A percentile compares a stretch with the other conserved stretches of the same genome.
Evolutionary conservation across 2,888 invertebrate genomes (phyloP).

Genomic region (Netelia melanura): DNA sequence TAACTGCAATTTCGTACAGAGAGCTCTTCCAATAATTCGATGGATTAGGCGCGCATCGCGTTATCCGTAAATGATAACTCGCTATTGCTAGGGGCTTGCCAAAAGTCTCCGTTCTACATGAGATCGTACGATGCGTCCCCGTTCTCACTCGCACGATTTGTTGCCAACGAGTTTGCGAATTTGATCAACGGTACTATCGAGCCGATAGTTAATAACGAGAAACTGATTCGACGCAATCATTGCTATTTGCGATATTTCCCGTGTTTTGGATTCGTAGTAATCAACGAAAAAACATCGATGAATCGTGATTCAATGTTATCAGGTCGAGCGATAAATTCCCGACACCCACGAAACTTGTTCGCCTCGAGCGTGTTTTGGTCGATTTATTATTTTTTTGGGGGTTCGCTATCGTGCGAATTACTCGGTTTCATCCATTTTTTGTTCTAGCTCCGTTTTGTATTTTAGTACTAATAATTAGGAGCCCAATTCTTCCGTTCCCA

Average conservation of each 20-base stretch:
- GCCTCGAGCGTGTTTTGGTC: no score
- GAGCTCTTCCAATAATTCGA: constrained; percentile 46
- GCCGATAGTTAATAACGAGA: constrained; percentile 49
- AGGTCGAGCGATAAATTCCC: no score
- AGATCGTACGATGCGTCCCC: not conserved
- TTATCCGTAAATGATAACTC: constrained; percentile 57
- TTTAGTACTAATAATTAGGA: no score
- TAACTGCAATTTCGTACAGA: constrained; percentile 6
- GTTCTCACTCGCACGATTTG: constrained; percentile 14
- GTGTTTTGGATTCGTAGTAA: not conserved
- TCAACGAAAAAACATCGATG: not conserved
- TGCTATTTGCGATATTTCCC: not conserved
- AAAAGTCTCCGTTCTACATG: constrained; percentile 42
- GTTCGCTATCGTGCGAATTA: no score
- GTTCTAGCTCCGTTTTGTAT: no score
- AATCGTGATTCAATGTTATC: no score
- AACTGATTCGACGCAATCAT: constrained; percentile 26
- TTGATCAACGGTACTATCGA: constrained; percentile 46
- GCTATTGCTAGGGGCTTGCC: constrained; percentile 39
- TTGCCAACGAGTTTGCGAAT: constrained; percentile 47
- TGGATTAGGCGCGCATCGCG: constrained; percentile 39
- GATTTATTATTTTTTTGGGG: no score
- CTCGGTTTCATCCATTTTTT: no score
- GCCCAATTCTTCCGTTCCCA: no score
- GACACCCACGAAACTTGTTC: no score